phyloP scores from a whole-genome alignment of 1,140 invertebrate species.

The Dendrolimus punctatus region DNA sequence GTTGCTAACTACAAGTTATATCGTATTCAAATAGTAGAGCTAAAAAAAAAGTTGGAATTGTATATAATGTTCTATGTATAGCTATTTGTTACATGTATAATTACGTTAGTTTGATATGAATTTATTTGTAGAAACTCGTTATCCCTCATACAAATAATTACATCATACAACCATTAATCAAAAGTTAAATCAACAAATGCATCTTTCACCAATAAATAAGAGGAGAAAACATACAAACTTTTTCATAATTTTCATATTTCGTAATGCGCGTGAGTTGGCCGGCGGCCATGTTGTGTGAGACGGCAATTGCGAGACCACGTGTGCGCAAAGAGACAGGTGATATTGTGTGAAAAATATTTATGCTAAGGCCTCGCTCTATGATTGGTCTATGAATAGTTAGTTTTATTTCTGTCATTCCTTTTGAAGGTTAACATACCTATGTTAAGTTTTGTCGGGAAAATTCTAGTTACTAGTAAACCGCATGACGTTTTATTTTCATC shows the following conservation, averaged over 20 bases:
- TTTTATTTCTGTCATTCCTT: slow-evolving; percentile 25
- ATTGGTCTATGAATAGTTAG: slow-evolving; percentile 34
- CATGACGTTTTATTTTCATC: no score
- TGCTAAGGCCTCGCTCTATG: slow-evolving; percentile 37
- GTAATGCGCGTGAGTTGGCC: slow-evolving; percentile 28
- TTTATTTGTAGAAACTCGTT: no score
- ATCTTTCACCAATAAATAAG: slow-evolving; percentile 17
- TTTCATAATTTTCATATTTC: slow-evolving; percentile 48
- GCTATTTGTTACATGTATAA: no score
- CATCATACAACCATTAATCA: no score
- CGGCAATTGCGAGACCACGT: slow-evolving; percentile 13
- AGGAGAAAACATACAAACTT: slow-evolving; percentile 6
- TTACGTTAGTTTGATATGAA: no score
- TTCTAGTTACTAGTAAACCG: no score
- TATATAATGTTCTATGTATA: no score
- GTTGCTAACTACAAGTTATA: no score
- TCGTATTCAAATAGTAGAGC: no score
- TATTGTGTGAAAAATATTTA: slow-evolving; percentile 47
- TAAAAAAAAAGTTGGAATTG: no score
- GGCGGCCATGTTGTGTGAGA: slow-evolving; percentile 27
- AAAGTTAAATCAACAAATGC: slow-evolving; percentile 6
- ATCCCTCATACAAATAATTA: no score
- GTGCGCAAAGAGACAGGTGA: slow-evolving; percentile 33
- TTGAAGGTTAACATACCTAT: slow-evolving; percentile 23
- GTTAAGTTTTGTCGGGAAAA: no score